Percentiles rank a stretch among this genome's conserved stretches.
Conservation (phyloP, 2,797 vertebrate species). For the Pelobates cultripes region DNA sequence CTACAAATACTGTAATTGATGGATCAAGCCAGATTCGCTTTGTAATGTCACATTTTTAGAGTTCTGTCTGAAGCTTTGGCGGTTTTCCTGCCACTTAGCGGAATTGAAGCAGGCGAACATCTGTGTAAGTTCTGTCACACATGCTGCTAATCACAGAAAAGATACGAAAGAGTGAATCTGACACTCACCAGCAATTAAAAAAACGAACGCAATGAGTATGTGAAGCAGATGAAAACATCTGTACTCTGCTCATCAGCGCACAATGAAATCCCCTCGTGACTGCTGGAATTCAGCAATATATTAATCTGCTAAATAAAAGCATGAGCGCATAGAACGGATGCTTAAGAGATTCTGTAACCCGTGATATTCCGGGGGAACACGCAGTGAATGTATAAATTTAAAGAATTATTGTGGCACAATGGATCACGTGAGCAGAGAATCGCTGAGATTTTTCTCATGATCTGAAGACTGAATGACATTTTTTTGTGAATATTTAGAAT, state of each 20-base stretch:
- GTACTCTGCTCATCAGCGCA: conserved; percentile 17
- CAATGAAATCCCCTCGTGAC: conserved; percentile 36
- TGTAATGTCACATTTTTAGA: too few species aligned
- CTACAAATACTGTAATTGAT: too few species aligned
- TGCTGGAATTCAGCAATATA: conserved; percentile 44
- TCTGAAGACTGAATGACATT: too few species aligned
- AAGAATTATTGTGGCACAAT: too few species aligned
- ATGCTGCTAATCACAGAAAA: not conserved
- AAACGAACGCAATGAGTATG: conserved; percentile 10
- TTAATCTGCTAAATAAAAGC: conserved; percentile 37
- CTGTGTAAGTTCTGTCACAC: not conserved
- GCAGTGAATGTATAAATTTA: too few species aligned
- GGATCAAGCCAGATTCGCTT: too few species aligned
- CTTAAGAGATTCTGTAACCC: not conserved
- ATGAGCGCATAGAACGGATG: not conserved
- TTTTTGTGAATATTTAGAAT: too few species aligned
- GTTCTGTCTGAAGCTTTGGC: not conserved
- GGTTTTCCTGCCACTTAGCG: not conserved
- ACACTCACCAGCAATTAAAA: conserved; percentile 33
- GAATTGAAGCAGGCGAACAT: not conserved
- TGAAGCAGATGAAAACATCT: conserved; percentile 40
- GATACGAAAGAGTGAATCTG: not conserved
- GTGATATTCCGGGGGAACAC: not conserved
- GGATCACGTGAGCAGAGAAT: too few species aligned
- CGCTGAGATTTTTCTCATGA: too few species aligned